phyloP scores from a whole-genome alignment of 2,113 vertebrate genomes.

The Antigone vipio region DNA sequence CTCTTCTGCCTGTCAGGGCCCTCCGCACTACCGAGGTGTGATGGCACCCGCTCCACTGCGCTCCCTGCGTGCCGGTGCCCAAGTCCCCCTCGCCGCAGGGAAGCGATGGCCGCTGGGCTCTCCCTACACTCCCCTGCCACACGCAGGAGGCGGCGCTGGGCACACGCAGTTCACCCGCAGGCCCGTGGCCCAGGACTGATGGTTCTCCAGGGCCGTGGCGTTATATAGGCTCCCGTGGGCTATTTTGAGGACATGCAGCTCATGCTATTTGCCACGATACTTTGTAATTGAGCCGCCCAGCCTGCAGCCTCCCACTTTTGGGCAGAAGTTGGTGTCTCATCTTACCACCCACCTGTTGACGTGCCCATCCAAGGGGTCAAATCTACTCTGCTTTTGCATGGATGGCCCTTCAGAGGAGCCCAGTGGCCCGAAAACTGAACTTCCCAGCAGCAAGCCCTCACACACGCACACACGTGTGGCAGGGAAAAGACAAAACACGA shows the following conservation, averaged over 20 bases:
- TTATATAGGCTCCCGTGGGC: conserved; percentile 57
- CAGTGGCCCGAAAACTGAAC: background rate
- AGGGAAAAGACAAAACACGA: background rate
- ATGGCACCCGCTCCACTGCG: fast-evolving
- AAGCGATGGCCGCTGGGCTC: fast-evolving
- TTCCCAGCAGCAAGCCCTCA: background rate
- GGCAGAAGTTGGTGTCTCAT: conserved; percentile 66
- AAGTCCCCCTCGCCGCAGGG: fast-evolving
- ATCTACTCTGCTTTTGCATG: background rate
- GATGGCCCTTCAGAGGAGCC: background rate
- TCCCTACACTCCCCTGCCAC: background rate
- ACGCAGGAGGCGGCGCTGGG: background rate
- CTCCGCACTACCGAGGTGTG: fast-evolving
- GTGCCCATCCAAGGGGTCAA: conserved; percentile 55
- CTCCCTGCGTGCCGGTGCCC: background rate
- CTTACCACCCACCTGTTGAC: conserved; percentile 75
- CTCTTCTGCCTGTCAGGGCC: background rate
- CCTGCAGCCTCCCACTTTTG: background rate
- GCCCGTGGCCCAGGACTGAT: background rate
- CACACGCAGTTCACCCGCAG: background rate
- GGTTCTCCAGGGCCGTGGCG: background rate
- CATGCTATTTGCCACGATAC: conserved; percentile 53
- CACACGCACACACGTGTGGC: background rate
- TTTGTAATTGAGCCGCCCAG: conserved; percentile 49
- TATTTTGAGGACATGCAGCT: conserved; percentile 73